Percentiles rank a stretch among this genome's conserved stretches.
phyloP scores from a whole-genome alignment of 2,797 vertebrate genomes.

The Lithobates sylvaticus region DNA sequence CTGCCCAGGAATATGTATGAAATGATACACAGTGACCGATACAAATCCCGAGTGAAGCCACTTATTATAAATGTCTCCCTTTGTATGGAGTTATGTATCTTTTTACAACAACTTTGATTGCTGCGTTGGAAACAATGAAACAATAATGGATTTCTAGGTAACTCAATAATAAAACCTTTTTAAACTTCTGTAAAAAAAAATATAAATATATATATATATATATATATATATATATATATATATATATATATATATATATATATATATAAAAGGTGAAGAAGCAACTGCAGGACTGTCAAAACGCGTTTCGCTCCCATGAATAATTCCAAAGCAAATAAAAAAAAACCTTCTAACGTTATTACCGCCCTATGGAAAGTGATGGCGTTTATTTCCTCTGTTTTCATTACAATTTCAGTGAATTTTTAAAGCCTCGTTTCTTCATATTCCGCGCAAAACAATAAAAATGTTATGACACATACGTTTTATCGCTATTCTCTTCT shows the following conservation, averaged over 20 bases:
- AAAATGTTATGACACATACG: conserved; percentile 58
- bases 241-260: no score
- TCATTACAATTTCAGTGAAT: conserved; percentile 63
- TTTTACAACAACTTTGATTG: neutral
- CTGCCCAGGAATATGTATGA: no score
- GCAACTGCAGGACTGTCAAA: conserved; percentile 32
- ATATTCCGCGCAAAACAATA: conserved; percentile 51
- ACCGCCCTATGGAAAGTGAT: conserved; percentile 55
- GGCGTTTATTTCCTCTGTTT: conserved; percentile 59
- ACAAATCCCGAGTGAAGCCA: no score
- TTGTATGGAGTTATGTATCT: no score
- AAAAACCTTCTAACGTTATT: conserved; percentile 47
- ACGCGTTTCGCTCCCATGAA: conserved; percentile 28
- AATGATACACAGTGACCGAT: no score
- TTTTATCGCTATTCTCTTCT: conserved; percentile 52
- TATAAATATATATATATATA: no score
- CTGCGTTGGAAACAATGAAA: conserved; percentile 25
- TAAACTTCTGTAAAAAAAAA: conserved; percentile 25
- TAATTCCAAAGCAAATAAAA: conserved; percentile 45
- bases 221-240: neutral
- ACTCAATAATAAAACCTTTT: conserved; percentile 44
- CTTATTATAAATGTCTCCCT: no score
- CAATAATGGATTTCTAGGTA: conserved; percentile 6
- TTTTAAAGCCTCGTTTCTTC: conserved; percentile 59
- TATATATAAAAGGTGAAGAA: conserved; percentile 4